phyloP scores from a whole-genome alignment of 1,140 invertebrate species.

The Drosophila simulans region DNA sequence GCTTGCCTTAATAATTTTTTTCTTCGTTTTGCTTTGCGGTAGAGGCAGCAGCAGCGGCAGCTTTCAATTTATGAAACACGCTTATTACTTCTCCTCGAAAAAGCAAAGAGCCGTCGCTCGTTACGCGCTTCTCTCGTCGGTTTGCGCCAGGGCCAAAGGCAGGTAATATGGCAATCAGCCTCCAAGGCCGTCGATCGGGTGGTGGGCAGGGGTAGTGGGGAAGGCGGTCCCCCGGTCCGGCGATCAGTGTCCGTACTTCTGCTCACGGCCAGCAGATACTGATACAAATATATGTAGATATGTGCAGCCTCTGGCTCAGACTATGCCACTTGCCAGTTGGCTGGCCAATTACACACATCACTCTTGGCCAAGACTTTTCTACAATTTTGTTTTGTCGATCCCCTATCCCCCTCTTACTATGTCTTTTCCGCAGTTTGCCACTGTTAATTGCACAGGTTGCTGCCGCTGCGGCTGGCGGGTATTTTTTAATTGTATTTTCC shows the following conservation, averaged over 20 bases:
- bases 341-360: constrained; percentile 69
- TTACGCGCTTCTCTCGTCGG: constrained; percentile 54
- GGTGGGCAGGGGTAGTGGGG: constrained; percentile 12
- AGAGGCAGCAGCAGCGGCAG: constrained; percentile 40
- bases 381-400: constrained; percentile 52
- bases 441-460: constrained; percentile 77
- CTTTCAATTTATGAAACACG: constrained; percentile 82
- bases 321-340: constrained; percentile 24
- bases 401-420: constrained; percentile 15
- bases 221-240: constrained; percentile 10
- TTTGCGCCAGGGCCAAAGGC: constrained; percentile 53
- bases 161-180: constrained; percentile 64
- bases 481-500: constrained; percentile 78
- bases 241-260: constrained; percentile 43
- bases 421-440: constrained; percentile 11
- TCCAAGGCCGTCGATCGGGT: constrained; percentile 58
- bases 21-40: constrained; percentile 27
- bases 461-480: constrained; percentile 53
- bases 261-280: constrained; percentile 46
- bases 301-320: constrained; percentile 2
- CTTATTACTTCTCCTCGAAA: constrained; percentile 58
- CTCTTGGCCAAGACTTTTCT: constrained; percentile 75
- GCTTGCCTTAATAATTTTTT: constrained; percentile 69
- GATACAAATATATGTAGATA: constrained; percentile 16
- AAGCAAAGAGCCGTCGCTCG: constrained; percentile 29